Evolutionary conservation across 1,140 invertebrate species (phyloP).

Genomic region (Drosophila kurseongensis): DNA sequence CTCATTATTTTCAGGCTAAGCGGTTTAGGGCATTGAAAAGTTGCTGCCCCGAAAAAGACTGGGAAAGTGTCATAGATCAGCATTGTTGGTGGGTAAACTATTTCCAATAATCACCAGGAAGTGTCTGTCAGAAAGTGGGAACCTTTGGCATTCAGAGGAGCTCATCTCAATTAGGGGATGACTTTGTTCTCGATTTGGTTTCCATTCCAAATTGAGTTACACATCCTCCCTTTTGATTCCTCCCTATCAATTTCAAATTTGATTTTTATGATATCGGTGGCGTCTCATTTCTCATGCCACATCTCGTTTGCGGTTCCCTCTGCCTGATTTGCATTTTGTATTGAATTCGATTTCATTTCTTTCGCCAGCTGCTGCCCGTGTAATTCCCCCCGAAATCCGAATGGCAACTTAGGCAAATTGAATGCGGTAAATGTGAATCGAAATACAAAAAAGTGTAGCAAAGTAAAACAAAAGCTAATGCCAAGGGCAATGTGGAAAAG

Average conservation of each 20-base stretch:
- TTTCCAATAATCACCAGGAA: conserved; percentile 59
- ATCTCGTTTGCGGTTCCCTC: conserved; percentile 40
- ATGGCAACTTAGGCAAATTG: conserved; percentile 80
- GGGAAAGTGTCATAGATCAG: conserved; percentile 44
- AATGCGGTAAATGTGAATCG: conserved; percentile 56
- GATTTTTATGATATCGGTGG: conserved; percentile 75
- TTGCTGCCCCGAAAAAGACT: conserved; percentile 3
- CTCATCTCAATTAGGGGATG: conserved; percentile 40
- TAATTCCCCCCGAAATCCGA: conserved; percentile 26
- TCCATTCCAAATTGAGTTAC: conserved; percentile 59
- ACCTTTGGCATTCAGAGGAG: conserved; percentile 4
- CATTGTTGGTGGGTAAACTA: conserved; percentile 30
- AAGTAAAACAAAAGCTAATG: conserved; percentile 37
- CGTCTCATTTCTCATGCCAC: conserved; percentile 31
- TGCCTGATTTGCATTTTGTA: conserved; percentile 79
- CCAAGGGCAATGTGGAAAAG: conserved; percentile 50
- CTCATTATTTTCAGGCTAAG: conserved; percentile 45
- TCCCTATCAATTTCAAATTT: conserved; percentile 56
- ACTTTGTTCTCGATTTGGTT: conserved; percentile 39
- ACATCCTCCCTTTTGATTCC: neutral
- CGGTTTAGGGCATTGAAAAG: conserved; percentile 49
- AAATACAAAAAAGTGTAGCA: conserved; percentile 5
- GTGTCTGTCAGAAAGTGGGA: conserved; percentile 14
- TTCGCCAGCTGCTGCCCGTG: conserved; percentile 61
- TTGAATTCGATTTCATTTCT: conserved; percentile 68